Evolutionary conservation across 2,113 vertebrate species (phyloP).

Genomic region (Falcunculus frontatus): DNA sequence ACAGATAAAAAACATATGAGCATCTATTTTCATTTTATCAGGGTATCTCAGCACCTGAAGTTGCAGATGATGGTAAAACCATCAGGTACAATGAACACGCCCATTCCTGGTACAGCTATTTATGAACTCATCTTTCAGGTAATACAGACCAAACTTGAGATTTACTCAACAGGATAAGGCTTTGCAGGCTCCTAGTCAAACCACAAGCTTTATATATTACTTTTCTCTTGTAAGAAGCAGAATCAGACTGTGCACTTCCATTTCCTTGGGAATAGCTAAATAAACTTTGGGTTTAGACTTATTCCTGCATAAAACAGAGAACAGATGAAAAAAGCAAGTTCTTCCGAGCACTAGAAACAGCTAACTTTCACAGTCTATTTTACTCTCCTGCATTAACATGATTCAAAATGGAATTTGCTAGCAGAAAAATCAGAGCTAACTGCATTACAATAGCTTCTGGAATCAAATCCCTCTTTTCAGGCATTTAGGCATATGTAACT

Average conservation of each 20-base stretch:
- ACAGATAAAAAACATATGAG: not conserved
- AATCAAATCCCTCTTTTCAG: constrained; percentile 28
- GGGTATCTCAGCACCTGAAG: not conserved
- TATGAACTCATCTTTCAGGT: not conserved
- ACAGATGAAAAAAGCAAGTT: not conserved
- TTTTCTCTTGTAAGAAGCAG: not conserved
- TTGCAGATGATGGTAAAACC: not conserved
- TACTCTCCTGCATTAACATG: not conserved
- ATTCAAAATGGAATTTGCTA: constrained; percentile 25
- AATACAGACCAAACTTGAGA: not conserved
- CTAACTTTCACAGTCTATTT: constrained; percentile 22
- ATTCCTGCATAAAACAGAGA: constrained; percentile 6
- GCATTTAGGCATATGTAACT: constrained; percentile 26
- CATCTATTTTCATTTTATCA: not conserved
- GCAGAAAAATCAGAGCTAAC: constrained; percentile 33
- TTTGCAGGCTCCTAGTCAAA: not conserved
- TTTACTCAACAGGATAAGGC: not conserved
- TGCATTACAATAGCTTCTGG: constrained; percentile 27
- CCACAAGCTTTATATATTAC: not conserved
- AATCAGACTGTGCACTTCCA: not conserved
- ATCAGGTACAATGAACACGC: not conserved
- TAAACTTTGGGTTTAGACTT: not conserved
- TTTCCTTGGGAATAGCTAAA: not conserved
- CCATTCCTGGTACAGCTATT: not conserved
- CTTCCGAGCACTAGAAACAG: not conserved